These are phyloP conservation scores for Camponotus vicinus DNA, from an alignment of 1,140 invertebrate species.

Conservation along the genomic window DNA sequence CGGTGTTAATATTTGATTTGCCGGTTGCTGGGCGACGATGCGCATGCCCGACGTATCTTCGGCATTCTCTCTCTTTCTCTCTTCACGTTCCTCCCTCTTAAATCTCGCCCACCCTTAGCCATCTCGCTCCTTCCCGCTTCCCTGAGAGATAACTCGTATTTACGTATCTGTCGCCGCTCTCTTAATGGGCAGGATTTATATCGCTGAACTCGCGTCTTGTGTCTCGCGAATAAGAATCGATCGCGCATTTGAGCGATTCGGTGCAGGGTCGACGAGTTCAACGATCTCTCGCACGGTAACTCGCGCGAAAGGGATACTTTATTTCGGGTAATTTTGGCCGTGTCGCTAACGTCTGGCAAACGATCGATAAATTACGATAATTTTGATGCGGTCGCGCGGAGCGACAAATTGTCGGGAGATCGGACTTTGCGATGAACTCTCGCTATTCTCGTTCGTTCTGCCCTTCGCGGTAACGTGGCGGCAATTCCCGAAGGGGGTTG, in stretches of 20 bases:
- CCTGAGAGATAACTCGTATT: slow-evolving; percentile 21
- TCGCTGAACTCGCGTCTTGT: slow-evolving; percentile 6
- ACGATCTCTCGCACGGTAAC: slow-evolving; percentile 30
- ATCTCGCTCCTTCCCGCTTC: not conserved
- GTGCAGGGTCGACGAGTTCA: slow-evolving; percentile 21
- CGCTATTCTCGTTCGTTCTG: slow-evolving; percentile 41
- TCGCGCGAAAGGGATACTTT: slow-evolving; percentile 27
- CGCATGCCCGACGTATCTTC: slow-evolving; percentile 63
- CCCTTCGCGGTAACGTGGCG: slow-evolving; percentile 6
- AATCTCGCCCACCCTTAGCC: slow-evolving; percentile 30
- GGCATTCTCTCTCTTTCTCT: slow-evolving; percentile 47
- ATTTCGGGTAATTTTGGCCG: slow-evolving; percentile 55
- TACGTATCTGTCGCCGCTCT: slow-evolving; percentile 49
- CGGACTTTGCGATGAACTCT: slow-evolving; percentile 44
- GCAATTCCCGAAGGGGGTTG: slow-evolving; percentile 8
- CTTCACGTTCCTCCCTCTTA: slow-evolving; percentile 52
- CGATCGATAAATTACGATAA: slow-evolving; percentile 54
- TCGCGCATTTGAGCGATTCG: slow-evolving; percentile 5
- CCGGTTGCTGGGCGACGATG: slow-evolving; percentile 71
- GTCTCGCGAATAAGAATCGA: slow-evolving; percentile 43
- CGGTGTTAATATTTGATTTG: slow-evolving; percentile 76
- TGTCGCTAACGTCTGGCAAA: slow-evolving; percentile 36
- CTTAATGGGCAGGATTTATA: slow-evolving; percentile 47
- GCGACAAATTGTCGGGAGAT: slow-evolving; percentile 26
- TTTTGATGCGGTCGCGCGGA: slow-evolving; percentile 27